Evolutionary conservation across 2,113 vertebrate genomes (phyloP).

Genomic region (Sinocyclocheilus anshuiensis): DNA sequence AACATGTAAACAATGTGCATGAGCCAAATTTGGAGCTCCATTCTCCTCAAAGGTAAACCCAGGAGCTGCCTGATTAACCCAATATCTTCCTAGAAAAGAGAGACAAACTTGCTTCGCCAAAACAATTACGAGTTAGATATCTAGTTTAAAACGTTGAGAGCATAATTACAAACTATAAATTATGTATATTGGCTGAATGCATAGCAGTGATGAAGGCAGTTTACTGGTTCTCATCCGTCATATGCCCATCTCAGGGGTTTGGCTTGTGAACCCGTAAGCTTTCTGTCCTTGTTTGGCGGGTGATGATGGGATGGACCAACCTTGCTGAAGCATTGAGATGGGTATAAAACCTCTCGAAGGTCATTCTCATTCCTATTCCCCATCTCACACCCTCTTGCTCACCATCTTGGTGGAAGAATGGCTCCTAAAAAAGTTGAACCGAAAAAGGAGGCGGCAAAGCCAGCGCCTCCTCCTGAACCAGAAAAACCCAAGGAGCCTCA

Average conservation of each 20-base stretch:
- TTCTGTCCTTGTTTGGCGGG: constrained; percentile 51
- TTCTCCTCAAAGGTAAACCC: not conserved
- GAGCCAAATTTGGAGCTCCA: not conserved
- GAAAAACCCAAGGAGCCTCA: constrained; percentile 52
- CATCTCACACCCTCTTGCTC: not conserved
- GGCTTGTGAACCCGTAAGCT: constrained; percentile 22
- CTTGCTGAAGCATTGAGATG: constrained; percentile 15
- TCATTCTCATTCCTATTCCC: constrained; percentile 13
- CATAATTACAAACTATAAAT: not conserved
- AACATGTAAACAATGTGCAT: no score
- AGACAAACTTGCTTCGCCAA: not conserved
- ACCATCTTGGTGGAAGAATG: constrained; percentile 38
- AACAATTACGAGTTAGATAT: not conserved
- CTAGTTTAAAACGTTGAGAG: not conserved
- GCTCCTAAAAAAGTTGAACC: constrained; percentile 57
- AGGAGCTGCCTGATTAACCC: not conserved
- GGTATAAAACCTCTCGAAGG: constrained; percentile 48
- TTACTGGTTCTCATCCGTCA: constrained; percentile 14
- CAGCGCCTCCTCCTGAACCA: constrained; percentile 22
- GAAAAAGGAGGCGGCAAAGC: constrained; percentile 51
- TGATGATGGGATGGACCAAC: not conserved
- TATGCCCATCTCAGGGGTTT: constrained; percentile 6
- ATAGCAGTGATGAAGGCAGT: not conserved
- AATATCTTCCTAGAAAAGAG: not conserved
- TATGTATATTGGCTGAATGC: not conserved